Conservation (phyloP, 2,888 invertebrate species). For the Eudasyphora cyanicolor region DNA sequence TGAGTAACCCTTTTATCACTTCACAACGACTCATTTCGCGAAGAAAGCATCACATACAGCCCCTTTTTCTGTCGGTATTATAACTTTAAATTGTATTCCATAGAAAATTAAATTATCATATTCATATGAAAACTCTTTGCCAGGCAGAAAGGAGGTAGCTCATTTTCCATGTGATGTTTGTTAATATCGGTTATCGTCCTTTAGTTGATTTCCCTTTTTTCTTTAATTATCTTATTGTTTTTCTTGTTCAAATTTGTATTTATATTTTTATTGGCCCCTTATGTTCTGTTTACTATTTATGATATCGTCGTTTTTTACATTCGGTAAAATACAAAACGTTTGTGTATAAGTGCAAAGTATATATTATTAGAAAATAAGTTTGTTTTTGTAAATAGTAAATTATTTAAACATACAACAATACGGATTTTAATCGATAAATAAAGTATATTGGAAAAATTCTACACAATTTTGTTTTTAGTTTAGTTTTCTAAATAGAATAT, state of each 20-base stretch:
- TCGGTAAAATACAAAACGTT: conserved; percentile 19
- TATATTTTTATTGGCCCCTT: background rate
- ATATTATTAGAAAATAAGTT: conserved; percentile 24
- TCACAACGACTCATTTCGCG: background rate
- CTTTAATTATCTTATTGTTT: background rate
- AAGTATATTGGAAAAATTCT: conserved; percentile 6
- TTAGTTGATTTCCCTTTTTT: background rate
- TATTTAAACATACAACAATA: conserved; percentile 22
- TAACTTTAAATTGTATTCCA: conserved; percentile 27
- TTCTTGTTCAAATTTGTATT: background rate
- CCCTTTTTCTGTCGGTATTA: conserved; percentile 8
- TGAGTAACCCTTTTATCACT: background rate
- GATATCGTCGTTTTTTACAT: conserved; percentile 15
- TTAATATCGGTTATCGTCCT: background rate
- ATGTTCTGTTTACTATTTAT: background rate
- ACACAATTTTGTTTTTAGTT: too few species aligned
- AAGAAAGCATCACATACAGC: background rate
- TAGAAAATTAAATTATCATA: conserved; percentile 27
- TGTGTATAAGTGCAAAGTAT: conserved; percentile 30
- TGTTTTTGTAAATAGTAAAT: conserved; percentile 23
- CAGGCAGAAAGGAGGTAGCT: background rate
- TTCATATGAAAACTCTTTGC: background rate
- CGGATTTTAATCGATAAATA: conserved; percentile 31
- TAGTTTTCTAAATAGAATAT: conserved; percentile 72
- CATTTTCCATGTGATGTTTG: conserved; percentile 1